Conservation (phyloP, 2,113 vertebrate genomes). For the Ictidomys tridecemlineatus region DNA sequence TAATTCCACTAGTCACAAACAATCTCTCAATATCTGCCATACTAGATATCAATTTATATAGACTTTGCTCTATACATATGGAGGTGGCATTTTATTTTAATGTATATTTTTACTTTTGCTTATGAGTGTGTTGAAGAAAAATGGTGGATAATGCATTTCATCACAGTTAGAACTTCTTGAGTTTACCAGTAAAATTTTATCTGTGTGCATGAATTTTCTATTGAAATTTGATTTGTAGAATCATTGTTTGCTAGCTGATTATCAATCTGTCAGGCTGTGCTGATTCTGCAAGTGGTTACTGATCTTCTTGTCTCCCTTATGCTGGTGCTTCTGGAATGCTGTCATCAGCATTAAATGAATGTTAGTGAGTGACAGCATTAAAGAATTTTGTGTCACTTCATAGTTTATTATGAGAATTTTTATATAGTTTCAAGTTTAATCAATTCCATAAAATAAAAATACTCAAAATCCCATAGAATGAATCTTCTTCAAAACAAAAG, state of each 20-base stretch:
- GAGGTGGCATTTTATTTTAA: not conserved
- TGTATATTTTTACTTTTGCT: slow-evolving; percentile 10
- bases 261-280: slow-evolving; percentile 19
- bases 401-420: not conserved
- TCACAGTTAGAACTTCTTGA: not conserved
- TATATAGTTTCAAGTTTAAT: slow-evolving; percentile 36
- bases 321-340: not conserved
- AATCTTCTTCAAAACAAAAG: slow-evolving; percentile 39
- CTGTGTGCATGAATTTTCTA: not conserved
- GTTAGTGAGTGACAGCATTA: slow-evolving; percentile 40
- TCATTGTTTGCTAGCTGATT: not conserved
- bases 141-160: not conserved
- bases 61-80: not conserved
- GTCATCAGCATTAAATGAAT: slow-evolving; percentile 60
- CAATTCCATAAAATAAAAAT: slow-evolving; percentile 48
- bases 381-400: slow-evolving; percentile 26
- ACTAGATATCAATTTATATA: not conserved
- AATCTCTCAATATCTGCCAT: not conserved
- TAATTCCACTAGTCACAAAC: not conserved
- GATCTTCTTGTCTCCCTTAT: not conserved
- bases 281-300: slow-evolving; percentile 9
- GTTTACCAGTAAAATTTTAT: not conserved
- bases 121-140: not conserved
- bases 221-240: slow-evolving; percentile 26
- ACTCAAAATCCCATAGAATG: not conserved